phyloP scores from a whole-genome alignment of 2,888 invertebrate species.

The Athalia circularis region DNA sequence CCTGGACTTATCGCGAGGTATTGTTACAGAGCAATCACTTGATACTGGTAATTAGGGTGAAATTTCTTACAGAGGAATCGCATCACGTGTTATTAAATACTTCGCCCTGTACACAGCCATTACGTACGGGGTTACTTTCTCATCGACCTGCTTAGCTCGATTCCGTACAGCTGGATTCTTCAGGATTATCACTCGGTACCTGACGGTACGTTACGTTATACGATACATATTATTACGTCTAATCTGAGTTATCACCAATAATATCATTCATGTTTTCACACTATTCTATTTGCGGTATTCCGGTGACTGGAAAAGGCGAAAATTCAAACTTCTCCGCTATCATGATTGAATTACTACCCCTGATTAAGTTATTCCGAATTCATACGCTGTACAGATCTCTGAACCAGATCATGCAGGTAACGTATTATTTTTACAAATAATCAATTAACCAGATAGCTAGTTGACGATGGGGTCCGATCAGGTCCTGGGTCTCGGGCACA shows the following conservation, averaged over 20 bases:
- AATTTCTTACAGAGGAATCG: too few relatives aligned
- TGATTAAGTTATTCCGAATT: slow-evolving; percentile 62
- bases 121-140: slow-evolving; percentile 66
- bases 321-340: slow-evolving; percentile 55
- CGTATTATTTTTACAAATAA: not conserved
- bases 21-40: not conserved
- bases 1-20: slow-evolving; percentile 60
- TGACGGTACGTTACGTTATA: slow-evolving; percentile 44
- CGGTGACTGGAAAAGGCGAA: not conserved
- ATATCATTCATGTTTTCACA: not conserved
- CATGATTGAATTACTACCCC: slow-evolving; percentile 60
- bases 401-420: slow-evolving; percentile 59
- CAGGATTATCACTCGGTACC: slow-evolving; percentile 47
- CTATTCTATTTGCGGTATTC: not conserved
- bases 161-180: slow-evolving; percentile 64
- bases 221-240: not conserved
- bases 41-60: not conserved
- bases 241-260: not conserved
- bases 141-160: slow-evolving; percentile 67
- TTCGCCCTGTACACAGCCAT: slow-evolving; percentile 59
- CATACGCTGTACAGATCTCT: slow-evolving; percentile 59
- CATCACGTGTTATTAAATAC: not conserved
- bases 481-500: slow-evolving; percentile 57
- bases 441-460: not conserved
- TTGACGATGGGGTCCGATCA: slow-evolving; percentile 44